phyloP scores from a whole-genome alignment of 92 coral and sea anemone species.

The Epizoanthus ramosus region DNA sequence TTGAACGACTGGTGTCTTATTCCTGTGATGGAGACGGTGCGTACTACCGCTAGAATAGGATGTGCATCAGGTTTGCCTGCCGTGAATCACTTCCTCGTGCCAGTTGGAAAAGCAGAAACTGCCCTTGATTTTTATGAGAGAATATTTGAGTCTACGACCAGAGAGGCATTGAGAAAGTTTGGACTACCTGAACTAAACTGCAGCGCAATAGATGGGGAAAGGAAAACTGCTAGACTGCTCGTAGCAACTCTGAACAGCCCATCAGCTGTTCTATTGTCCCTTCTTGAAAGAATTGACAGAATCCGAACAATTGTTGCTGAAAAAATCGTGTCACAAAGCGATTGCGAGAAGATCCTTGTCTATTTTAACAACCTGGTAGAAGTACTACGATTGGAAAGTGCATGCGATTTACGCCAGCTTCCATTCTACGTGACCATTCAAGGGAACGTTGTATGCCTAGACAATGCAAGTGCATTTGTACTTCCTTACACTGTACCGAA shows the following conservation, averaged over 20 bases:
- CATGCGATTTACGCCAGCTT: conserved; percentile 22
- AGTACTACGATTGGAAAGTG: neutral
- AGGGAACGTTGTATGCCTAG: conserved; percentile 40
- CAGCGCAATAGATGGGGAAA: neutral
- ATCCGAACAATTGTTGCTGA: conserved; percentile 11
- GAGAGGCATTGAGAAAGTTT: conserved; percentile 32
- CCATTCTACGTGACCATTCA: conserved; percentile 62
- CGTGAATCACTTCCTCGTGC: conserved; percentile 53
- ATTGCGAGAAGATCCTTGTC: conserved; percentile 31
- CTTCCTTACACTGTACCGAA: conserved; percentile 47
- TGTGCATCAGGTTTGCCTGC: neutral
- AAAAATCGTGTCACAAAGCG: neutral
- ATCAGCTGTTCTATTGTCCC: conserved; percentile 41
- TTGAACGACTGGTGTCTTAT: conserved; percentile 63
- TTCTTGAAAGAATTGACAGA: conserved; percentile 33
- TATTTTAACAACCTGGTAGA: conserved; percentile 45
- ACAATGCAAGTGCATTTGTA: conserved; percentile 19
- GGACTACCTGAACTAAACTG: conserved; percentile 58
- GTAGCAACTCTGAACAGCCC: conserved; percentile 63
- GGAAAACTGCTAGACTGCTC: conserved; percentile 14
- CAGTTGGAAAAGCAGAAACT: conserved; percentile 53
- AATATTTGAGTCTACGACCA: neutral
- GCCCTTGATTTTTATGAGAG: conserved; percentile 34
- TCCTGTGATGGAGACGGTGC: conserved; percentile 53
- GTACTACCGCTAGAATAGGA: too few species aligned